Percentiles rank a stretch among this genome's conserved stretches.
Evolutionary conservation across 2,797 vertebrate species (phyloP).

Genomic region (Stomatorhinus walkeri): DNA sequence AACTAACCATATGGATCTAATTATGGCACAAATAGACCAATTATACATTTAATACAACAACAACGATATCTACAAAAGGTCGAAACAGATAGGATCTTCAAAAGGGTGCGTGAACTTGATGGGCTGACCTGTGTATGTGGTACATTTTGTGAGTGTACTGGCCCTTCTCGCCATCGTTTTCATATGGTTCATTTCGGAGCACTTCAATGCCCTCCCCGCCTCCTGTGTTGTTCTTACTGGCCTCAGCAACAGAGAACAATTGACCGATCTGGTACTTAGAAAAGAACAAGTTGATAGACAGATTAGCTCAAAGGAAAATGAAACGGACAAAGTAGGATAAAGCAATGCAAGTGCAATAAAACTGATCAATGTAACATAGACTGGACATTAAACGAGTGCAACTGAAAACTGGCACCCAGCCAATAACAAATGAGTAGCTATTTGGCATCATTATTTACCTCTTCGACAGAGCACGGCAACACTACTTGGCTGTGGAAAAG

Average conservation of each 20-base stretch:
- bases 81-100: not conserved
- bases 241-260: constrained; percentile 52
- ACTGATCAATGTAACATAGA: not conserved
- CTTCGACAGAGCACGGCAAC: constrained; percentile 50
- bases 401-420: not conserved
- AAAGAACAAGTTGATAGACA: not conserved
- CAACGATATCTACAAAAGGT: not conserved
- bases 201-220: constrained; percentile 56
- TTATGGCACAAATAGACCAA: not conserved
- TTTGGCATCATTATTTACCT: constrained; percentile 37
- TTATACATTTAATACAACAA: not conserved
- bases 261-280: constrained; percentile 53
- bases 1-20: not conserved
- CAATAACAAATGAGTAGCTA: not conserved
- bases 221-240: constrained; percentile 51
- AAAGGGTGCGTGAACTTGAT: not conserved
- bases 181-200: constrained; percentile 50
- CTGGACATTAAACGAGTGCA: not conserved
- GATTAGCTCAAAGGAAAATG: not conserved
- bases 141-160: constrained; percentile 54
- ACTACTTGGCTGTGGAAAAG: constrained; percentile 41
- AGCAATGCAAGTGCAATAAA: not conserved
- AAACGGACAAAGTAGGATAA: not conserved
- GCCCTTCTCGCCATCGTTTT: constrained; percentile 46
- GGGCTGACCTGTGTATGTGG: constrained; percentile 50